Conservation (phyloP, 1,140 invertebrate genomes). For the Penaeus japonicus region DNA sequence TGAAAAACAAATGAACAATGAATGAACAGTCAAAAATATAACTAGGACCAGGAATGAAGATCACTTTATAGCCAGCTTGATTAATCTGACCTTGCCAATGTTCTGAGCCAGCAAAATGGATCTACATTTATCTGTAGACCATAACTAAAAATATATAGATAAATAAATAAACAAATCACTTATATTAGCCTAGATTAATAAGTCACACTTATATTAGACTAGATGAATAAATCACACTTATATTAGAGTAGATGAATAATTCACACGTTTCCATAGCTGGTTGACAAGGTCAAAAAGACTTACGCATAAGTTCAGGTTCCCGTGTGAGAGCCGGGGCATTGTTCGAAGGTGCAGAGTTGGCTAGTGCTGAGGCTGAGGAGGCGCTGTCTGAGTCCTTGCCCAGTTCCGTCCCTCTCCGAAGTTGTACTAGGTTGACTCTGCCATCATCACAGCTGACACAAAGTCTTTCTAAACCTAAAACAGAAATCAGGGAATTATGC, state of each 20-base stretch:
- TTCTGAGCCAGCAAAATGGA: no score
- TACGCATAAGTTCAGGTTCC: constrained; percentile 56
- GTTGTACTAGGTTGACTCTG: constrained; percentile 81
- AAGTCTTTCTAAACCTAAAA: constrained; percentile 78
- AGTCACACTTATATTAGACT: no score
- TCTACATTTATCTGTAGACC: no score
- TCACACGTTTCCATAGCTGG: neutral
- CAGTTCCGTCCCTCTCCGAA: constrained; percentile 62
- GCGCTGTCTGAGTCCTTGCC: constrained; percentile 30
- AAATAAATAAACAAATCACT: no score
- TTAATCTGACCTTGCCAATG: no score
- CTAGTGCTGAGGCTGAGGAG: constrained; percentile 32
- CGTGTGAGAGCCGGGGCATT: constrained; percentile 27
- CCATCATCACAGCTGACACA: constrained; percentile 83
- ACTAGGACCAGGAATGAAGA: no score
- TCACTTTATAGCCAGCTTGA: no score
- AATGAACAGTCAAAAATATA: no score
- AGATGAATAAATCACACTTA: no score
- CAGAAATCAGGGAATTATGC: neutral
- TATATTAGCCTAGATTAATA: no score
- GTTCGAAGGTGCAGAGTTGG: constrained; percentile 41
- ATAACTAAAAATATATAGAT: no score
- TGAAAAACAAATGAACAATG: neutral
- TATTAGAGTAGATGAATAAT: no score
- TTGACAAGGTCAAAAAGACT: neutral